A percentile compares a stretch with the other conserved stretches of the same genome.
Evolutionary conservation across 2,888 invertebrate genomes (phyloP).

Genomic region (Spodoptera littoralis): DNA sequence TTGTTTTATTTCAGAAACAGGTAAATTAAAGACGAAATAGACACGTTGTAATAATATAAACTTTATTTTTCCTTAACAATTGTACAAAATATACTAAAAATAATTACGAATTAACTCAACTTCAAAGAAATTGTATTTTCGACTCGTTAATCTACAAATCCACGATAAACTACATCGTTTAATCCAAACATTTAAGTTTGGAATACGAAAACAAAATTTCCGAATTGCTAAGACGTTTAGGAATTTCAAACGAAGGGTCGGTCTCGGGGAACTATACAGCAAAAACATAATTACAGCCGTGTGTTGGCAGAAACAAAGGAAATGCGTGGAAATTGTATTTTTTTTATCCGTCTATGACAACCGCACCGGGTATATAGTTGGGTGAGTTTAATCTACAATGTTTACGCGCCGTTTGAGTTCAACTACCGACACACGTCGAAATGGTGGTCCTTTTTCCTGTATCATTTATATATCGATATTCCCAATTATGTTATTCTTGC

Average conservation of each 20-base stretch:
- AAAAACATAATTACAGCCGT: conserved; percentile 59
- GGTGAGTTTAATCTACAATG: conserved; percentile 76
- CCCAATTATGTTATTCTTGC: conserved; percentile 28
- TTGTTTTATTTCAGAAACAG: too few species aligned
- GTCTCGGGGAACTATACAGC: conserved; percentile 50
- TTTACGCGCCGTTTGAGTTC: conserved; percentile 77
- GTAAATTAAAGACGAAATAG: too few species aligned
- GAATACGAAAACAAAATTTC: conserved; percentile 22
- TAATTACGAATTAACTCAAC: too few species aligned
- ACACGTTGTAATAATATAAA: too few species aligned
- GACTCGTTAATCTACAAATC: background rate
- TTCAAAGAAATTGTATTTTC: too few species aligned
- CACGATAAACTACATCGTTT: conserved; percentile 17
- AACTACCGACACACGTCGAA: conserved; percentile 72
- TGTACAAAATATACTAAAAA: too few species aligned
- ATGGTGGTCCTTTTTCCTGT: conserved; percentile 65
- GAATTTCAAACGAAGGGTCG: conserved; percentile 44
- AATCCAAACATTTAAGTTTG: conserved; percentile 28
- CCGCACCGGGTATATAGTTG: conserved; percentile 71
- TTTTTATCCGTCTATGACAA: conserved; percentile 62
- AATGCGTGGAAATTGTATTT: conserved; percentile 51
- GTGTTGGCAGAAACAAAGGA: conserved; percentile 53
- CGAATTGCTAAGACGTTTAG: conserved; percentile 36
- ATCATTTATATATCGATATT: conserved; percentile 48
- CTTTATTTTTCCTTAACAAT: too few species aligned